Evolutionary conservation across 2,888 invertebrate species (phyloP), one percentile per base, ranked within the genome.

Genomic region (Mythimna loreyi): DNA sequence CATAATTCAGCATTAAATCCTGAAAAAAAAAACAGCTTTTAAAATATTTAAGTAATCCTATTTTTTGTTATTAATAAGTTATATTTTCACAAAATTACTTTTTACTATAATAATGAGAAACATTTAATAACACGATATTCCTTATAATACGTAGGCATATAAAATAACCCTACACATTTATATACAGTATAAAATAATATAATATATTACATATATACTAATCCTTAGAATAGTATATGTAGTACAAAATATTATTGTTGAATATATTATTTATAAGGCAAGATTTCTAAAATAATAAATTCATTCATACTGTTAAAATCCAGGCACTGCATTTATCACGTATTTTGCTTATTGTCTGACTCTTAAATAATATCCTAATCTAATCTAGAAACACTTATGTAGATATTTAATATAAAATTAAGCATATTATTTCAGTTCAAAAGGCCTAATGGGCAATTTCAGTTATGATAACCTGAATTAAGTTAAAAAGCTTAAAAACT

Each of bases 251-350:
- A 70, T 52, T 66, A 4, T 56, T n/a, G 7, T 25, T 45, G 23
- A 52, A 21, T 43, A 52, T 57, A 23, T 59, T 43, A 55, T 66
- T 64, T 33, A 6, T 59, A 63, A 69, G 82, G 82, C 82, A 82
- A 82, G 80, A 84, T 67, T 65, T 53, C 25, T 69, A 63, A 62
- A 70, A 81, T 57, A 53, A 70, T 70, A 67, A 59, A 70, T 72
- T 63, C 72, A 69, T 59, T 61, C 69, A 47, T 57, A 55, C 56
- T 7, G 36, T 28, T 68, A 70, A 45, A 43, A 57, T 78, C 40
- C 69, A 82, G 74, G 72, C 84, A 84, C 81, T 71, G 47, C 40
- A 50, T 69, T 33, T 69, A 75, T 84, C 80, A 82, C 82, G 55
- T 63, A 55, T 33, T 28, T 70, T 76, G 30, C 68, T 52, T 72